Conservation (phyloP, 2,888 invertebrate genomes). For the Catocala sponsa region DNA sequence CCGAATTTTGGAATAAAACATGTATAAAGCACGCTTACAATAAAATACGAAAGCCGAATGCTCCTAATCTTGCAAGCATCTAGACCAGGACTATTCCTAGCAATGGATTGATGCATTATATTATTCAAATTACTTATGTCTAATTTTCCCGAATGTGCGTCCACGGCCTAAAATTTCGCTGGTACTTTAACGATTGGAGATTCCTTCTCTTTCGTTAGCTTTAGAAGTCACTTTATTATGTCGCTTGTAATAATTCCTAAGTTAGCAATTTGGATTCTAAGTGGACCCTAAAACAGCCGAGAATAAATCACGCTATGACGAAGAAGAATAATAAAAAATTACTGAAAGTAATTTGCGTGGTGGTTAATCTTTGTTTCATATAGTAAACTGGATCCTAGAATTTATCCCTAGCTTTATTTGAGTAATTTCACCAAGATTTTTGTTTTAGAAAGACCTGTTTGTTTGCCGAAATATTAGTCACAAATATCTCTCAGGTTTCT, state of each 20-base stretch:
- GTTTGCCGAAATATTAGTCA: too few relatives aligned
- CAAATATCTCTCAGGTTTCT: too few relatives aligned
- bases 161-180: neutral
- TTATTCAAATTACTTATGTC: too few relatives aligned
- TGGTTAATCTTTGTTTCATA: neutral
- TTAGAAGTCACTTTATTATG: conserved; percentile 1
- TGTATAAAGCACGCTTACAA: too few relatives aligned
- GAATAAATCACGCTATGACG: conserved; percentile 2
- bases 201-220: neutral
- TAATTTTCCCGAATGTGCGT: neutral
- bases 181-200: neutral
- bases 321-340: neutral
- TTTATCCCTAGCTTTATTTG: too few relatives aligned
- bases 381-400: neutral
- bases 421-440: too few relatives aligned
- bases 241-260: conserved; percentile 5
- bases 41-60: too few relatives aligned
- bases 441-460: too few relatives aligned
- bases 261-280: conserved; percentile 3
- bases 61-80: too few relatives aligned
- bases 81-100: too few relatives aligned
- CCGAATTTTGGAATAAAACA: too few relatives aligned
- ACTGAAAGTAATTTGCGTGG: neutral
- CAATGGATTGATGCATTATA: too few relatives aligned
- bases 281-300: conserved; percentile 4